These are phyloP conservation scores for Sepiola atlantica DNA, from an alignment of 2,888 invertebrate genomes.

Conservation along the genomic window DNA sequence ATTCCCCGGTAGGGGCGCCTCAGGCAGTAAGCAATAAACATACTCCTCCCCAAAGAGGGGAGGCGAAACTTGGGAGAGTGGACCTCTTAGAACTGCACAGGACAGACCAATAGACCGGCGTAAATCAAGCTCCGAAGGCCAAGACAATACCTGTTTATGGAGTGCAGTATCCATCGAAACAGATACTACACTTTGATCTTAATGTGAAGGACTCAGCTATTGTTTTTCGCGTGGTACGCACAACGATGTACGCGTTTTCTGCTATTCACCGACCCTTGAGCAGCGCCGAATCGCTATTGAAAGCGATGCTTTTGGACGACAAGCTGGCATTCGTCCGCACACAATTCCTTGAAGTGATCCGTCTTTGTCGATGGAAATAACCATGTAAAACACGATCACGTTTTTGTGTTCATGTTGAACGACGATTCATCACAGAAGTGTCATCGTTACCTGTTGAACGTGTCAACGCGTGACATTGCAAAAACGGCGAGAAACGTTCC, in stretches of 20 bases:
- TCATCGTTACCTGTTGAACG: background rate
- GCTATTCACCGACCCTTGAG: background rate
- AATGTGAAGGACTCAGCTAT: too few species aligned
- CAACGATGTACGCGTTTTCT: background rate
- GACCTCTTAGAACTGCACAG: too few species aligned
- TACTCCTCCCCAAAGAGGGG: too few species aligned
- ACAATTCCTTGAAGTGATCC: background rate
- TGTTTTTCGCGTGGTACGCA: too few species aligned
- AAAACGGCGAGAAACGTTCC: background rate
- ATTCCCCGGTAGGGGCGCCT: too few species aligned
- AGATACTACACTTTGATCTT: too few species aligned
- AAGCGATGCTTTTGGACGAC: background rate
- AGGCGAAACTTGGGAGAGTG: too few species aligned
- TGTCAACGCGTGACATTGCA: background rate
- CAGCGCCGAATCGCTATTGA: background rate
- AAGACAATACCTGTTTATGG: too few species aligned
- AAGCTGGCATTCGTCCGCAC: background rate
- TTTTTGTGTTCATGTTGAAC: background rate
- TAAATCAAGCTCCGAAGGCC: too few species aligned
- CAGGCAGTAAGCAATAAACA: too few species aligned
- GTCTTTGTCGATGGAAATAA: background rate
- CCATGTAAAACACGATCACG: background rate
- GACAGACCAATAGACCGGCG: too few species aligned
- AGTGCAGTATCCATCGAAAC: too few species aligned
- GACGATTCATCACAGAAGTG: background rate